Evolutionary conservation across 2,113 vertebrate genomes (phyloP).

Genomic region (Mixornis gularis): DNA sequence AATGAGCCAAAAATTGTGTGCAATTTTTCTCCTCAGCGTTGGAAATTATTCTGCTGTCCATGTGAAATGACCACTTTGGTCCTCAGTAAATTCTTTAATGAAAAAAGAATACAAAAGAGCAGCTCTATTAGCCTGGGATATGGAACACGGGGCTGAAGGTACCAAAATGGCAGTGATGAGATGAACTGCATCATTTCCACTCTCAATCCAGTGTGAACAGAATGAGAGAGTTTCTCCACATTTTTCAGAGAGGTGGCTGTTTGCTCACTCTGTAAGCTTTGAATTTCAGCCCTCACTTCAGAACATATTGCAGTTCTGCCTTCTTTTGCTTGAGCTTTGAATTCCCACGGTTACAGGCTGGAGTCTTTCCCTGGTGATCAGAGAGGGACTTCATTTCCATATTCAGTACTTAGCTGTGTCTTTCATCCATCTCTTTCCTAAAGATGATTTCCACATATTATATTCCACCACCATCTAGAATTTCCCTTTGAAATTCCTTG

Average conservation of each 20-base stretch:
- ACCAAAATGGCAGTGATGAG: background rate
- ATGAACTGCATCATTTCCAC: constrained; percentile 18
- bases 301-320: background rate
- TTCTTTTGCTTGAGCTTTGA: background rate
- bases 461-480: background rate
- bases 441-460: background rate
- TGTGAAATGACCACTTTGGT: constrained; percentile 24
- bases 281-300: background rate
- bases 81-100: background rate
- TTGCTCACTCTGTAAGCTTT: background rate
- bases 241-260: background rate
- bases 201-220: background rate
- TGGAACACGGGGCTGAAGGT: background rate
- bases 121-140: constrained; percentile 18
- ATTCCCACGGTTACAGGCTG: background rate
- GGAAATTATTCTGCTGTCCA: constrained; percentile 39
- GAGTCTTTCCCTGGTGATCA: background rate
- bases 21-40: constrained; percentile 22
- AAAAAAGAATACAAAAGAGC: background rate
- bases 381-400: background rate
- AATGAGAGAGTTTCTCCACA: background rate
- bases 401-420: background rate
- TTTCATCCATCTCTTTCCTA: background rate
- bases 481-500: background rate
- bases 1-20: background rate